Base-by-base conservation (phyloP, 2,797 vertebrate species). In the Hipposideros larvatus region DNA sequence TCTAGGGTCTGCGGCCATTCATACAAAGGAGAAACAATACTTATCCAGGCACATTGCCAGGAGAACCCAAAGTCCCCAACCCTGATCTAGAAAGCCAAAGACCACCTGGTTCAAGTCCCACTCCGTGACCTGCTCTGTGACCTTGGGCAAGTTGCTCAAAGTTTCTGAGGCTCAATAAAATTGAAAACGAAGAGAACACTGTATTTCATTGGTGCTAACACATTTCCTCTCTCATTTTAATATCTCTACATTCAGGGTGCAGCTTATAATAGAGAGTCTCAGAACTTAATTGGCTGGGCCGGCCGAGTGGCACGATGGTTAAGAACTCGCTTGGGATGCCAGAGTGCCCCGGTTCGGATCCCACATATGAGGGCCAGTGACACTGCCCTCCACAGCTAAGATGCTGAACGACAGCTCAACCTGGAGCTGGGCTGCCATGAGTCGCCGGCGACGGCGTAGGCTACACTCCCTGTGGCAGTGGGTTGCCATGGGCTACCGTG, bases 221-320 rank as follows among this genome's bases (percentile, higher is more conserved):
- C 14, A 16, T 22, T 21, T 68, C 28, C 15, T 26, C 87, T 68
- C 48, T 41, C 31, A 10, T 21, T 14, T 11, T 21, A 43, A 9
- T 11, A 51, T 18, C 34, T 51, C 73, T 65, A 21, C 53, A 37
- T 1, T 34, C 4, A 10, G 24, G 43, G 31, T 4, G 66, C 14
- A 43, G 8, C 28, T 46, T 7, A 10, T 0, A 31, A 22, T 0
- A 0, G 13, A 41, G 3, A 18, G 28, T 1, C 3, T 51, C 13
- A 7, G 41, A 11, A 66, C 24, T 15, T 37, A 41, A 24, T 1
- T 0, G 48, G 70, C 57, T n/a, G n/a, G n/a, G n/a, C n/a, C n/a
- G n/a, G n/a, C n/a, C n/a, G n/a, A n/a, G n/a, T n/a, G n/a, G n/a
- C n/a, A n/a, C n/a, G n/a, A n/a, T n/a, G n/a, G n/a, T n/a, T n/a